Conservation (phyloP, 2,888 invertebrate genomes). For the Polydesmus complanatus region DNA sequence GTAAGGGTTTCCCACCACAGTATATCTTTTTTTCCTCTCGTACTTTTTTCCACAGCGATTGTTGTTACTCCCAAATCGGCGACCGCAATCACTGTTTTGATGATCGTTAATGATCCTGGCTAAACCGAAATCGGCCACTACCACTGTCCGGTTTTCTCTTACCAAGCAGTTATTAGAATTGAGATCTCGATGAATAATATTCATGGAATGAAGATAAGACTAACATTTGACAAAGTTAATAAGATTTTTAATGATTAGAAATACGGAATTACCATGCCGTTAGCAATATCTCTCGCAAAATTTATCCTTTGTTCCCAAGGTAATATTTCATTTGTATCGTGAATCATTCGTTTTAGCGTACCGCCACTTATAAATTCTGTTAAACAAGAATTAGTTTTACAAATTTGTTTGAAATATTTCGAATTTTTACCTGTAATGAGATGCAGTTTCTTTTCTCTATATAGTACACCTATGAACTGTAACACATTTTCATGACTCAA, state of each 20-base stretch:
- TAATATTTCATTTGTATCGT: slow-evolving; percentile 50
- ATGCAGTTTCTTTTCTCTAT: slow-evolving; percentile 79
- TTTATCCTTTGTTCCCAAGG: slow-evolving; percentile 68
- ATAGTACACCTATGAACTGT: slow-evolving; percentile 80
- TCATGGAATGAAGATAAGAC: slow-evolving; percentile 76
- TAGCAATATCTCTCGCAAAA: slow-evolving; percentile 80
- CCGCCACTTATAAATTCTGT: slow-evolving; percentile 79
- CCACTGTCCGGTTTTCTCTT: slow-evolving; percentile 74
- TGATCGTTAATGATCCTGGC: slow-evolving; percentile 45
- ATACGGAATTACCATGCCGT: slow-evolving; percentile 68
- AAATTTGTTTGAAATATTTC: background rate
- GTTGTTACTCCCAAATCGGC: slow-evolving; percentile 21
- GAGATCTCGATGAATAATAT: slow-evolving; percentile 86
- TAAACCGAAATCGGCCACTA: slow-evolving; percentile 90
- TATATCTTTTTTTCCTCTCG: slow-evolving; percentile 72
- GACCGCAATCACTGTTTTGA: slow-evolving; percentile 18
- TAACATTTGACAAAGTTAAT: slow-evolving; percentile 19
- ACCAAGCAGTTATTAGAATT: slow-evolving; percentile 92
- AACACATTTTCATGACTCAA: slow-evolving; percentile 80
- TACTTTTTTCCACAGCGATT: slow-evolving; percentile 43
- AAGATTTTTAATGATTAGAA: slow-evolving; percentile 4
- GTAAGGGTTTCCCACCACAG: slow-evolving; percentile 91
- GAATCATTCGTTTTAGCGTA: slow-evolving; percentile 69
- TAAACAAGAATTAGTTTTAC: slow-evolving; percentile 7
- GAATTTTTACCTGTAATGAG: slow-evolving; percentile 50